Conservation (phyloP, 2,888 invertebrate species). For the Rugalucina vietnamica region DNA sequence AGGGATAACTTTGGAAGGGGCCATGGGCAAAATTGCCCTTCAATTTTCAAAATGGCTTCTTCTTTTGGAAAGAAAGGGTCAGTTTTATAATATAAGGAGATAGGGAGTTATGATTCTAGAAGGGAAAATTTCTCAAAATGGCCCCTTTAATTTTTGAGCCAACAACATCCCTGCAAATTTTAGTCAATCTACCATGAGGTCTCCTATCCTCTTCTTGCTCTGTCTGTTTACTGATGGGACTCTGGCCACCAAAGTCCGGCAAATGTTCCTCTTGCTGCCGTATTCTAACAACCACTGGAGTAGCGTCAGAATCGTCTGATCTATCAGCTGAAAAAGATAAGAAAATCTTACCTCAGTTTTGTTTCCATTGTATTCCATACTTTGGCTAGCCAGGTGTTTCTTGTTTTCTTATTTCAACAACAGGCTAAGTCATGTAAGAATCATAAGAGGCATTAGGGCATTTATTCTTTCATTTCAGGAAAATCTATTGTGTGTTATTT, state of each 20-base stretch:
- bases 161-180: too few relatives aligned
- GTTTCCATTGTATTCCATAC: background rate
- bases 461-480: background rate
- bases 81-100: too few relatives aligned
- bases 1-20: too few relatives aligned
- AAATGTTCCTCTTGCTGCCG: constrained; percentile 44
- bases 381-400: background rate
- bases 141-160: too few relatives aligned
- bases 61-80: too few relatives aligned
- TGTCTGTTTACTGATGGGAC: constrained; percentile 59
- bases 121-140: too few relatives aligned
- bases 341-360: background rate
- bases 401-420: background rate
- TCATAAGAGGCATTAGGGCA: background rate
- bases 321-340: constrained; percentile 26
- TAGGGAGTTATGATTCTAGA: too few relatives aligned
- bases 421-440: background rate
- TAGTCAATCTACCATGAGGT: constrained; percentile 59
- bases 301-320: constrained; percentile 65
- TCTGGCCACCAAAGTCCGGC: constrained; percentile 69
- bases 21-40: too few relatives aligned
- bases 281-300: constrained; percentile 61
- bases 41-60: too few relatives aligned
- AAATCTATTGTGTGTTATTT: too few relatives aligned
- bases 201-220: constrained; percentile 28